Conservation (phyloP, 2,888 invertebrate genomes). For the Neocrepidodera transversa region DNA sequence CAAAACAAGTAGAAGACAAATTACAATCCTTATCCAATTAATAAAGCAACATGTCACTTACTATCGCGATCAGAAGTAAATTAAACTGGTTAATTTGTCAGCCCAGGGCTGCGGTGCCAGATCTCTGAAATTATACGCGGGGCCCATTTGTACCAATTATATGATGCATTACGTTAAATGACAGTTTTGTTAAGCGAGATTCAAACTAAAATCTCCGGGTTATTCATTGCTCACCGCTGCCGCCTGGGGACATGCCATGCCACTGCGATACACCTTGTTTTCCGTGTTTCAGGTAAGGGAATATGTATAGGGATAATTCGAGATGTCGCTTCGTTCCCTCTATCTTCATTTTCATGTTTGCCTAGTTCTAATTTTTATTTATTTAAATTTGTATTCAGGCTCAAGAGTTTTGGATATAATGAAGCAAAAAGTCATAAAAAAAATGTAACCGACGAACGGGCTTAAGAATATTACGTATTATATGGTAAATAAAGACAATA, state of each 20-base stretch:
- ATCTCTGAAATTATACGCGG: constrained; percentile 45
- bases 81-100: constrained; percentile 55
- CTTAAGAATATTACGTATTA: too few relatives aligned
- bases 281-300: neutral
- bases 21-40: constrained; percentile 46
- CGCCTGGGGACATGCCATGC: neutral
- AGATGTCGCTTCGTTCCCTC: too few relatives aligned
- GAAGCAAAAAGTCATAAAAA: too few relatives aligned
- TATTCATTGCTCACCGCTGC: constrained; percentile 30
- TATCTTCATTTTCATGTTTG: too few relatives aligned
- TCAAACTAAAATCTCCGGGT: constrained; percentile 35
- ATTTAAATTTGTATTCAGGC: too few relatives aligned
- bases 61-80: constrained; percentile 55
- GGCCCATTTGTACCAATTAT: constrained; percentile 46
- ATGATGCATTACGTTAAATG: constrained; percentile 45
- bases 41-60: constrained; percentile 48
- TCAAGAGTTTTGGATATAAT: too few relatives aligned
- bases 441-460: too few relatives aligned
- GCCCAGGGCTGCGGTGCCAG: constrained; percentile 43
- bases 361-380: too few relatives aligned
- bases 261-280: neutral
- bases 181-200: constrained; percentile 39
- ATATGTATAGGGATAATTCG: neutral
- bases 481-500: too few relatives aligned
- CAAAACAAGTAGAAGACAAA: constrained; percentile 42